Evolutionary conservation across 2,888 invertebrate genomes (phyloP).

Genomic region (Orgyia antiqua): DNA sequence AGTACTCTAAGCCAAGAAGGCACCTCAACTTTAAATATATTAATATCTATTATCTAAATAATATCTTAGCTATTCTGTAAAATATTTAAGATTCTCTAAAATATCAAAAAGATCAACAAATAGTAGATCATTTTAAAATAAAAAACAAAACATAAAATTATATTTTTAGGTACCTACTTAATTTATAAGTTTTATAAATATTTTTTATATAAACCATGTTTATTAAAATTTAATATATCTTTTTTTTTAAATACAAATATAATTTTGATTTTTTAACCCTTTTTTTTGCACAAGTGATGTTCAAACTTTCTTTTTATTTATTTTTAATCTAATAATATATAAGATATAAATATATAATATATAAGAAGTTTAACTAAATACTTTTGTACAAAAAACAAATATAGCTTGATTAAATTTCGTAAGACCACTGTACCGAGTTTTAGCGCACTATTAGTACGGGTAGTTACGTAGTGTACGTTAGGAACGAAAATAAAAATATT

Average conservation of each 20-base stretch:
- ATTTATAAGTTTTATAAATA: constrained; percentile 3
- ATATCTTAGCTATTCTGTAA: too few species aligned
- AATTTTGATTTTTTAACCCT: constrained; percentile 20
- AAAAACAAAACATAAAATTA: constrained; percentile 19
- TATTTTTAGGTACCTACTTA: constrained; percentile 6
- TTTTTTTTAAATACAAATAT: constrained; percentile 6
- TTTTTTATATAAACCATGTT: constrained; percentile 2
- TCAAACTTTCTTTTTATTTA: constrained; percentile 1
- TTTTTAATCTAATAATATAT: background rate
- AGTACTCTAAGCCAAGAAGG: too few species aligned
- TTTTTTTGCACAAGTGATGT: constrained; percentile 17
- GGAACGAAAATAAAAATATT: too few species aligned
- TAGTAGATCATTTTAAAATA: constrained; percentile 23
- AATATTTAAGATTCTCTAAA: constrained; percentile 30
- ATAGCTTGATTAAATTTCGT: constrained; percentile 6
- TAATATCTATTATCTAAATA: too few species aligned
- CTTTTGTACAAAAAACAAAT: constrained; percentile 9
- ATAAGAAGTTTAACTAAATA: too few species aligned
- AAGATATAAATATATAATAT: too few species aligned
- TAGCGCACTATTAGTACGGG: too few species aligned
- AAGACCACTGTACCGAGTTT: too few species aligned
- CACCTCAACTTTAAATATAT: too few species aligned
- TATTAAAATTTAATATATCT: background rate
- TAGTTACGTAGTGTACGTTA: too few species aligned
- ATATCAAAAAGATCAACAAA: constrained; percentile 36